Conservation (phyloP, 2,888 invertebrate species). For the Galeruca laticollis region DNA sequence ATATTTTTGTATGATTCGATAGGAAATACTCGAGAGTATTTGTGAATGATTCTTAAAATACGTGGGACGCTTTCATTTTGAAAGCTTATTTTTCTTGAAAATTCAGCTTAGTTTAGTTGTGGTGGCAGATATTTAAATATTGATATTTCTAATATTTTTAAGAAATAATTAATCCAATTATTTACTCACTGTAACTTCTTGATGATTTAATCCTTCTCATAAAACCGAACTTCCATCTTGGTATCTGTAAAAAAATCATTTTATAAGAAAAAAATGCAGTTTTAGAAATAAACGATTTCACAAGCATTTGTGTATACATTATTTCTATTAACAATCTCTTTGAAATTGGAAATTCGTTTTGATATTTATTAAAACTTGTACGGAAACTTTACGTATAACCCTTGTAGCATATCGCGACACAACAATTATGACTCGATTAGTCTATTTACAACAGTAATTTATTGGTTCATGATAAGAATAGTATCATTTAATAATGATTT, state of each 20-base stretch:
- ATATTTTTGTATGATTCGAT: not conserved
- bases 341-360: no score
- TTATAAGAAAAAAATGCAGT: not conserved
- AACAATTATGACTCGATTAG: constrained; percentile 1
- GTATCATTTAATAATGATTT: not conserved
- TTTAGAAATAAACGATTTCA: no score
- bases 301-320: no score
- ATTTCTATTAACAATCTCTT: no score
- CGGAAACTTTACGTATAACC: not conserved
- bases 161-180: no score
- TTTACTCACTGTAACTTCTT: not conserved
- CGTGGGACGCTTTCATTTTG: no score
- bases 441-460: not conserved
- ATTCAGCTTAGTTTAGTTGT: no score
- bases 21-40: not conserved
- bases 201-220: constrained; percentile 10
- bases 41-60: not conserved
- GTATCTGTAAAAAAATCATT: constrained; percentile 6
- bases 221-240: constrained; percentile 7
- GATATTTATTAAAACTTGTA: no score
- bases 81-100: no score
- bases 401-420: not conserved
- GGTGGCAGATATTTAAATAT: no score
- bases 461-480: constrained; percentile 7
- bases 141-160: no score